These are phyloP conservation scores for Phanerotoma sp. DNA, from an alignment of 2,888 invertebrate genomes.

Conservation along the genomic window DNA sequence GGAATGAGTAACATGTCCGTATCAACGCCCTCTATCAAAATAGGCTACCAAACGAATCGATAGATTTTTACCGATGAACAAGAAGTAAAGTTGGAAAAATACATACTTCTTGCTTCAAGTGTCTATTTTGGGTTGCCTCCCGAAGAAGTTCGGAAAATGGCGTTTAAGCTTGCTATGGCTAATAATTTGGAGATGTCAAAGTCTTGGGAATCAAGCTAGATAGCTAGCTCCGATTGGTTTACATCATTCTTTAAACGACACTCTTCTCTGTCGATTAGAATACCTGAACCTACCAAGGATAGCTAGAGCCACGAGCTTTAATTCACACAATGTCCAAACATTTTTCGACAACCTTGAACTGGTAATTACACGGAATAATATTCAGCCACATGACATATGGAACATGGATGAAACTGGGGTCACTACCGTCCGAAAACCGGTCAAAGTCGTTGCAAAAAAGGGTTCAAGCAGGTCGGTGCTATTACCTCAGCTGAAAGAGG, in stretches of 20 bases:
- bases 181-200: background rate
- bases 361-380: background rate
- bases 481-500: too few species aligned
- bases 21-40: background rate
- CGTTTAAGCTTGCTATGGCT: background rate
- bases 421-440: background rate
- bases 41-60: background rate
- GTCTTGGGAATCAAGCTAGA: background rate
- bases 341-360: background rate
- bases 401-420: background rate
- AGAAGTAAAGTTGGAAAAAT: background rate
- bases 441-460: background rate
- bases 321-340: background rate
- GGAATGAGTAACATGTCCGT: background rate
- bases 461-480: background rate
- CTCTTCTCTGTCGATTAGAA: background rate
- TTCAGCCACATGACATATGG: background rate
- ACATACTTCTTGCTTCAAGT: background rate
- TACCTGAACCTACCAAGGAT: background rate
- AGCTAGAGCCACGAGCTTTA: background rate
- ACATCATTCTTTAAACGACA: background rate
- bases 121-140: background rate
- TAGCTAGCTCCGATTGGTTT: background rate
- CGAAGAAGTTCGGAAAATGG: background rate
- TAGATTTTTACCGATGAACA: background rate